These are phyloP conservation scores for Struthidea cinerea DNA, from an alignment of 2,113 vertebrate genomes.

Conservation along the genomic window DNA sequence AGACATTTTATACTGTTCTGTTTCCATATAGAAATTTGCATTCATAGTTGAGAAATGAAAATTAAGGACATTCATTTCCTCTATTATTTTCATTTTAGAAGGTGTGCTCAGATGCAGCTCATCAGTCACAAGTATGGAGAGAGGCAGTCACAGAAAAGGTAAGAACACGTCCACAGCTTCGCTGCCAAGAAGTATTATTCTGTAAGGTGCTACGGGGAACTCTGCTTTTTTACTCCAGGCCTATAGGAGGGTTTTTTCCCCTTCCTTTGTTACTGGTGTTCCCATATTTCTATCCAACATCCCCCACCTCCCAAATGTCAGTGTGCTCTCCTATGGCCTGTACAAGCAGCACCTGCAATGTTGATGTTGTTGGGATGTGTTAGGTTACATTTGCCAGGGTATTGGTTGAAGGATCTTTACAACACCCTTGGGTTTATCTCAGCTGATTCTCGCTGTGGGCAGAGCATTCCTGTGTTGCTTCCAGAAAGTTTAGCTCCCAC, in stretches of 20 bases:
- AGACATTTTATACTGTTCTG: background rate
- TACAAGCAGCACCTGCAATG: background rate
- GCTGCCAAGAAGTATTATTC: background rate
- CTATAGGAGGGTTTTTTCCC: rapidly evolving
- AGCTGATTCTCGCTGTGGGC: rapidly evolving
- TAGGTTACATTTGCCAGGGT: rapidly evolving
- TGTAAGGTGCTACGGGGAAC: rapidly evolving
- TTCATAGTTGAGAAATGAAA: background rate
- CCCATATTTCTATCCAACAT: background rate
- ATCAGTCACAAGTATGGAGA: background rate
- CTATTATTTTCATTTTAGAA: background rate
- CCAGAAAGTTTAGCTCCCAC: background rate
- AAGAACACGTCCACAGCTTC: background rate
- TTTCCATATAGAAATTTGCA: background rate
- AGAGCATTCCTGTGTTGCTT: background rate
- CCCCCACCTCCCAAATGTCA: background rate
- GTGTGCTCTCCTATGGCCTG: background rate
- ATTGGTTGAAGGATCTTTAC: background rate
- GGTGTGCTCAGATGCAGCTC: background rate
- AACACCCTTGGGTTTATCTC: background rate
- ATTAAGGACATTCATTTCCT: background rate
- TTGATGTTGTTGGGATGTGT: background rate
- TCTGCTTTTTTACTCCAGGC: background rate
- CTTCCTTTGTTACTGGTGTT: background rate
- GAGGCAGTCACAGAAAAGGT: background rate